Conservation (phyloP, 2,113 vertebrate genomes). For the Clarias batrachus region DNA sequence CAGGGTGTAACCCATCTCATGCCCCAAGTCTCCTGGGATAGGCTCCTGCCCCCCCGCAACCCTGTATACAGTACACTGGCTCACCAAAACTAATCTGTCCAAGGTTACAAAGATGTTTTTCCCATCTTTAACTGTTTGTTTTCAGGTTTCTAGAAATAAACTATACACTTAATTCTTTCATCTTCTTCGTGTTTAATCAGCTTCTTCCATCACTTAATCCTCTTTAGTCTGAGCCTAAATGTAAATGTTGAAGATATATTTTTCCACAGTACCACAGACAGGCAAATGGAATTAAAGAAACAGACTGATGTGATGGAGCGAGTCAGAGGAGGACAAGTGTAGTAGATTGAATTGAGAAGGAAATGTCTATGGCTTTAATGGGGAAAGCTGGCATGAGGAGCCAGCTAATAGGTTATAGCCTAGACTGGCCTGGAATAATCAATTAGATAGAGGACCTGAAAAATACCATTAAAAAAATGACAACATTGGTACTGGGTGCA, state of each 20-base stretch:
- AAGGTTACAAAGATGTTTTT: not conserved
- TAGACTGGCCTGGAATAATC: not conserved
- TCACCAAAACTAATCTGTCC: not conserved
- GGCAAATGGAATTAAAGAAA: conserved; percentile 61
- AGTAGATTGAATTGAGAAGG: conserved; percentile 38
- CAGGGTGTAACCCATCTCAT: too few relatives aligned
- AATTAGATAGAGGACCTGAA: not conserved
- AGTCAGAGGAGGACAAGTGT: conserved; percentile 17
- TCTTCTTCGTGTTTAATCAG: conserved; percentile 6
- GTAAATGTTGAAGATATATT: conserved; percentile 6
- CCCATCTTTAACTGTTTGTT: not conserved
- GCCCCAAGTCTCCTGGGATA: too few relatives aligned
- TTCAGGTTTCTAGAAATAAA: not conserved
- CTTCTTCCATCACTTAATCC: conserved; percentile 33
- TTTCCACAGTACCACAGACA: conserved; percentile 59
- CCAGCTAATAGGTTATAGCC: conserved; percentile 20
- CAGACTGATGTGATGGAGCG: conserved; percentile 51
- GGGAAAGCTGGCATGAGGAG: conserved; percentile 21
- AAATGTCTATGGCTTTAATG: conserved; percentile 31
- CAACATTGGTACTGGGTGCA: not conserved
- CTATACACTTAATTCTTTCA: not conserved
- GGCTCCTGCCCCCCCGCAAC: too few relatives aligned
- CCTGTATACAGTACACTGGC: too few relatives aligned
- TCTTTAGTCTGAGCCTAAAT: conserved; percentile 22
- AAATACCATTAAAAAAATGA: not conserved